Evolutionary conservation across 2,113 vertebrate species (phyloP).

Genomic region (Merops nubicus): DNA sequence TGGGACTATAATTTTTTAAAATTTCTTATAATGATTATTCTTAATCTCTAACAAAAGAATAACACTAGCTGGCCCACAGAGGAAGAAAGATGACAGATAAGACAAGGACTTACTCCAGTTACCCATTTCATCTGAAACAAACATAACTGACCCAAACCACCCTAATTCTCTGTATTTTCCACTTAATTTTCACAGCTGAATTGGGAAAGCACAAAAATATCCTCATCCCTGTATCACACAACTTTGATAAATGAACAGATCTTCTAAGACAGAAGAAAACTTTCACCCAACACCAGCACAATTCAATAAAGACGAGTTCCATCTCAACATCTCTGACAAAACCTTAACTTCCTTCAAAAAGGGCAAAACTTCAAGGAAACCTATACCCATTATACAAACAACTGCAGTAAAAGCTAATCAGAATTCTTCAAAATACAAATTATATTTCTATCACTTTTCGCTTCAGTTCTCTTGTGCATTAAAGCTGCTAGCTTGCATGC

Average conservation of each 20-base stretch:
- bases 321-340: background rate
- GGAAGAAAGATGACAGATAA: background rate
- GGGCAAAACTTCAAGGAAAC: background rate
- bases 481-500: background rate
- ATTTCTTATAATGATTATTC: background rate
- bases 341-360: background rate
- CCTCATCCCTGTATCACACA: fast-evolving
- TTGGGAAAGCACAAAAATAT: background rate
- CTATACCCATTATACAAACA: background rate
- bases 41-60: background rate
- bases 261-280: background rate
- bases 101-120: background rate
- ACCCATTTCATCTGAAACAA: background rate
- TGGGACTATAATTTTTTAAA: background rate
- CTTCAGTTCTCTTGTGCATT: background rate
- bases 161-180: background rate
- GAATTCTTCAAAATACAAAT: background rate
- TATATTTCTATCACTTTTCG: fast-evolving
- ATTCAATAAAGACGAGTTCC: background rate
- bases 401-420: background rate
- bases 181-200: background rate
- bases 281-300: background rate
- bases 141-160: background rate
- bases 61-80: background rate
- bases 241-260: background rate